Evolutionary conservation across 2,888 invertebrate species (phyloP), one percentile per base, ranked within the genome.

Genomic region (Alentia gelatinosa): DNA sequence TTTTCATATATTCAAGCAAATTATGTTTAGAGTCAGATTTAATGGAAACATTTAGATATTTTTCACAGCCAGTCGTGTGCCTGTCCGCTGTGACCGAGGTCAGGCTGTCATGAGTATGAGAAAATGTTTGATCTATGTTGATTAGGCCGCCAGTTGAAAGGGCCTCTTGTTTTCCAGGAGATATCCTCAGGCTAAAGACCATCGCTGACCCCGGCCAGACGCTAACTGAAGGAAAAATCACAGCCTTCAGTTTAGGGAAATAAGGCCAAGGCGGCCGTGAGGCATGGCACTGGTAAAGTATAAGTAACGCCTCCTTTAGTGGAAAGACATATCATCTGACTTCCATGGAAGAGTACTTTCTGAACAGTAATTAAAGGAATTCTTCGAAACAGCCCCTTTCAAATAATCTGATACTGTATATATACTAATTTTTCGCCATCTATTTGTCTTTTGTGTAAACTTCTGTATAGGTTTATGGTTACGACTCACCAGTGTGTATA

Each of bases 61-160:
- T 68, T 68, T 26, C 68, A 15, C 5, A 26, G n/a, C n/a, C 12
- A n/a, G 5, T 63, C 15, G 23, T 47, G 47, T 12, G 47, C 47
- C 47, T 47, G 56, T 30, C 68, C 68, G 3, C 26, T 9, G 26
- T 68, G 26, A 30, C 23, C 30, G 33, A 26, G 68, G 68, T 68
- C 68, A 68, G 15, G 68, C 68, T 68, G 68, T 68, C 68, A 68
- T 68, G 68, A 68, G 68, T 68, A 68, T 4, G 68, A 47, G 86
- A 33, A 50, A 50, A 47, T 86, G 86, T 86, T 86, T 86, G 86
- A 86, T 86, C 86, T 86, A 86, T 86, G 86, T 50, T 86, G 86
- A 86, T 86, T 86, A 86, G 42, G 47, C 86, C 86, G 86, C 42
- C 86, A 26, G 42, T 30, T 86, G 86, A 86, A 86, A 86, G 86